phyloP scores from a whole-genome alignment of 2,797 vertebrate genomes.

The Potorous gilbertii region DNA sequence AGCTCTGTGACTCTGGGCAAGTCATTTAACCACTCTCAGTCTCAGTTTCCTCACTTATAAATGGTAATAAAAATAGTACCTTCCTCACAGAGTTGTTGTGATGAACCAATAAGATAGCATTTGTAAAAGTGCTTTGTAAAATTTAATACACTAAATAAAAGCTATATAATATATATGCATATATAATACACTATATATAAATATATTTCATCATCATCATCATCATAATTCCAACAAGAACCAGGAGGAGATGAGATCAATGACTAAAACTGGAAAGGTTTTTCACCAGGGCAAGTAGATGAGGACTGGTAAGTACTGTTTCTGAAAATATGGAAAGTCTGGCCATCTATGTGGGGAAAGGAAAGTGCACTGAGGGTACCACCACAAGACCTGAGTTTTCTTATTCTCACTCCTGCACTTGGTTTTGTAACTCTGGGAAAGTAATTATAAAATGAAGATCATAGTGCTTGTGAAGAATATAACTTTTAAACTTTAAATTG shows the following conservation, averaged over 20 bases:
- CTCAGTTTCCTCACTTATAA: not conserved
- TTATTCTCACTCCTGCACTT: not conserved
- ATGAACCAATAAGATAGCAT: not conserved
- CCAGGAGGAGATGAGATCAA: not conserved
- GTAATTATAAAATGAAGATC: not conserved
- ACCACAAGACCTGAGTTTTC: not conserved
- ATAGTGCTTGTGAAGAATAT: not conserved
- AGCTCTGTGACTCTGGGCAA: not conserved
- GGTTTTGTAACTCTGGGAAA: not conserved
- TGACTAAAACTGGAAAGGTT: not conserved
- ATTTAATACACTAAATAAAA: not conserved
- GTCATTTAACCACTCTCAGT: not conserved
- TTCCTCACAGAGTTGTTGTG: not conserved
- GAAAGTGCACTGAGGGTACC: not conserved
- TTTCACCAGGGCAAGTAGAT: not conserved
- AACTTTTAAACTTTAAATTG: not conserved
- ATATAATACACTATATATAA: too few relatives aligned
- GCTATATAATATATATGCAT: not conserved
- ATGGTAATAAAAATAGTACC: not conserved
- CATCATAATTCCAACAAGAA: not conserved
- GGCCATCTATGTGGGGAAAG: not conserved
- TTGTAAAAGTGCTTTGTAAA: not conserved
- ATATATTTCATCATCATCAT: not conserved
- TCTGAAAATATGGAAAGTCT: not conserved
- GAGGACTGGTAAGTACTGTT: not conserved